Evolutionary conservation across 2,888 invertebrate species (phyloP).

Genomic region (Oxytorus armatus): DNA sequence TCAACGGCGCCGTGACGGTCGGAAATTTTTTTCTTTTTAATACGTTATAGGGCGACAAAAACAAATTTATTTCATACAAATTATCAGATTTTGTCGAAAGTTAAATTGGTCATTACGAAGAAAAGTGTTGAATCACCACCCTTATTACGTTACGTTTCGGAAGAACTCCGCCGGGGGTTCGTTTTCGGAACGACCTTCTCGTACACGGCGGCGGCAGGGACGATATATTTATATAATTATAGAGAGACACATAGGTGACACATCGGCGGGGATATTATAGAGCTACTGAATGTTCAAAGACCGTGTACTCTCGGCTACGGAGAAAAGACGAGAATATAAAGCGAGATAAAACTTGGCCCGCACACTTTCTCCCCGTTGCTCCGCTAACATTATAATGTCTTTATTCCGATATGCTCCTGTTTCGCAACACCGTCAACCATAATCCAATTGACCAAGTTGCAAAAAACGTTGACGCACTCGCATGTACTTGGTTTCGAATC

Average conservation of each 20-base stretch:
- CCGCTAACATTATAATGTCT: conserved; percentile 13
- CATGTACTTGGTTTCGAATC: too few relatives aligned
- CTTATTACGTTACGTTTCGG: too few relatives aligned
- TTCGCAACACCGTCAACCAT: neutral
- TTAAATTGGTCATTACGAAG: too few relatives aligned
- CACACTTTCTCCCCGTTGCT: conserved; percentile 28
- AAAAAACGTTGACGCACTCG: too few relatives aligned
- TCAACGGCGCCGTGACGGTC: neutral
- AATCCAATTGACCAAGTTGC: conserved; percentile 11
- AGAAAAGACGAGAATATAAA: conserved; percentile 33
- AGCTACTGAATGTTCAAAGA: conserved; percentile 35
- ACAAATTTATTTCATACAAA: too few relatives aligned
- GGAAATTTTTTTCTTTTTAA: conserved; percentile 5
- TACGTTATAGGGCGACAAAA: neutral
- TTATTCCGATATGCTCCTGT: conserved; percentile 6
- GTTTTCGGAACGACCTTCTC: too few relatives aligned
- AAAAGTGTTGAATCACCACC: too few relatives aligned
- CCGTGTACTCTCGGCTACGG: conserved; percentile 18
- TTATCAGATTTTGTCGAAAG: too few relatives aligned
- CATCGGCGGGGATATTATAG: conserved; percentile 46
- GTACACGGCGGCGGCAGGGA: too few relatives aligned
- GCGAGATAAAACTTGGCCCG: conserved; percentile 27
- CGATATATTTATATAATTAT: conserved; percentile 6
- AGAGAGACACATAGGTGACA: conserved; percentile 12
- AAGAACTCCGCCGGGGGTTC: too few relatives aligned